Conservation (phyloP, 2,113 vertebrate species). For the Scopus umbretta region DNA sequence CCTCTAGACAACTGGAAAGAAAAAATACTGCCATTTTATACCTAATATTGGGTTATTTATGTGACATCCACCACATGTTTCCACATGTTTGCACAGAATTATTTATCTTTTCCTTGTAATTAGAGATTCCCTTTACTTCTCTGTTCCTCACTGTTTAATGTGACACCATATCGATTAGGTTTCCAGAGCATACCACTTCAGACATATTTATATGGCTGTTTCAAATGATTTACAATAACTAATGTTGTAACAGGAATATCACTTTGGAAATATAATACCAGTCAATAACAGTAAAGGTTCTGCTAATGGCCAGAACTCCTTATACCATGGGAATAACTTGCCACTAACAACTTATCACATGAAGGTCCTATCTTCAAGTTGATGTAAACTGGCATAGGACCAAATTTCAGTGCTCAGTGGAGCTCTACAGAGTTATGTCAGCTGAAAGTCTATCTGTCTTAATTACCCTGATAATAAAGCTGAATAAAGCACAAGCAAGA, state of each 20-base stretch:
- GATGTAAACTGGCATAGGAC: not conserved
- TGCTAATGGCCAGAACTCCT: not conserved
- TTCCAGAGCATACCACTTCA: not conserved
- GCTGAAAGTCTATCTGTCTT: not conserved
- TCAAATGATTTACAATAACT: slow-evolving; percentile 34
- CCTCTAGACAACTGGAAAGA: not conserved
- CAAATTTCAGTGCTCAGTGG: not conserved
- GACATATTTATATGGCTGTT: slow-evolving; percentile 23
- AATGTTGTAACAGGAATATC: not conserved
- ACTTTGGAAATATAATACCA: slow-evolving; percentile 18
- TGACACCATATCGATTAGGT: slow-evolving; percentile 6
- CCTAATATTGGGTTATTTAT: not conserved
- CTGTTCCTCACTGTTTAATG: slow-evolving; percentile 15
- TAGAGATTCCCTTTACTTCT: not conserved
- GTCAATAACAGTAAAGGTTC: slow-evolving; percentile 23
- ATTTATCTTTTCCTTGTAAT: slow-evolving; percentile 26
- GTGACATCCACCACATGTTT: not conserved
- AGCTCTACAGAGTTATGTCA: not conserved
- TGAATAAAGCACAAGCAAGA: not conserved
- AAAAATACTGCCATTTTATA: not conserved
- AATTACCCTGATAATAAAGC: not conserved
- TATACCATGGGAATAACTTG: not conserved
- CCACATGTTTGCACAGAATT: not conserved
- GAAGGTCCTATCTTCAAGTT: not conserved
- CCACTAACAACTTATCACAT: not conserved